Conservation (phyloP, 2,113 vertebrate species). For the Cephalopholis sonnerati region DNA sequence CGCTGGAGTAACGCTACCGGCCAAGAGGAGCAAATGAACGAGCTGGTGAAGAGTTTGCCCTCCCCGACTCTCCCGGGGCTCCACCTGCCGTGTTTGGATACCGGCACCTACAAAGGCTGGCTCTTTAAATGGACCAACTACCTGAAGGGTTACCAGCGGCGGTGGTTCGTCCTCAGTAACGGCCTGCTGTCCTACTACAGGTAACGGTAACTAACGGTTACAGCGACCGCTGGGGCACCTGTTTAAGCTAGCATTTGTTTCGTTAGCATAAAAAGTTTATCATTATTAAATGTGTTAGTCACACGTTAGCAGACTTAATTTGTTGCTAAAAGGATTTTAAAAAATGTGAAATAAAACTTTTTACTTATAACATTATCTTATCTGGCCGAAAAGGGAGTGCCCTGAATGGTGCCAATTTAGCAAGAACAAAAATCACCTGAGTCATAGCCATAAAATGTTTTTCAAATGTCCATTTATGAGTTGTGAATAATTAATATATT, state of each 20-base stretch:
- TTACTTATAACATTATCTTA: background rate
- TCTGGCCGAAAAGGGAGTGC: too few relatives aligned
- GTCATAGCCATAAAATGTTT: background rate
- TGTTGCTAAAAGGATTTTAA: background rate
- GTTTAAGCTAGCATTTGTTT: too few relatives aligned
- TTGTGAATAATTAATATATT: background rate
- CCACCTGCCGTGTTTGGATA: constrained; percentile 74
- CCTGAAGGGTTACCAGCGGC: constrained; percentile 95
- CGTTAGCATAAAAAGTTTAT: background rate
- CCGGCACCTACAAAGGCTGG: constrained; percentile 90
- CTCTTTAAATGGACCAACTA: constrained; percentile 98
- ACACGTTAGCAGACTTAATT: background rate
- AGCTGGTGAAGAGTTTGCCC: constrained; percentile 73
- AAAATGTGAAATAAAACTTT: constrained; percentile 9
- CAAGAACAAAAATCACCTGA: constrained; percentile 11
- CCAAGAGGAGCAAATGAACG: constrained; percentile 59
- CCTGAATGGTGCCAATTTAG: background rate
- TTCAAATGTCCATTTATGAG: background rate
- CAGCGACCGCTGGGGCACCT: background rate
- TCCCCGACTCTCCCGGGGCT: constrained; percentile 79
- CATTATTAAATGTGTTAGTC: background rate
- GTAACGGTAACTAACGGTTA: constrained; percentile 69
- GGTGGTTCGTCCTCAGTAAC: constrained; percentile 96
- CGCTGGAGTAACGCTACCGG: constrained; percentile 1
- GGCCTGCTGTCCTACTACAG: constrained; percentile 96